A percentile compares a stretch with the other conserved stretches of the same genome.
phyloP scores from a whole-genome alignment of 2,113 vertebrate genomes.

The Chamaea fasciata region DNA sequence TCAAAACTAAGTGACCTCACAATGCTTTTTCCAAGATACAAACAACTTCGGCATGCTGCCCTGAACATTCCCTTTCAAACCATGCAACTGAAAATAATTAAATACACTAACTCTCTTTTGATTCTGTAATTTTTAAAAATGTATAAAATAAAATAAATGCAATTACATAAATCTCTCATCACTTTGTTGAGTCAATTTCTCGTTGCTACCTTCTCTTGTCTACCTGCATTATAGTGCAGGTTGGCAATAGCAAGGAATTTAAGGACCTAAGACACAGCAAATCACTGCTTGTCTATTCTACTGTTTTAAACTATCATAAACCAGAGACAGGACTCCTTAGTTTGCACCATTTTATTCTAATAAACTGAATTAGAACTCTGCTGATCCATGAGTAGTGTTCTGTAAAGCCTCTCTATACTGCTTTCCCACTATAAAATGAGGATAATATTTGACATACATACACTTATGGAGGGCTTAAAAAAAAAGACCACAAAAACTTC shows the following conservation, averaged over 20 bases:
- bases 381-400: background rate
- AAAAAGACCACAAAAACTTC: background rate
- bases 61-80: background rate
- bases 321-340: background rate
- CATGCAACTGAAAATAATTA: background rate
- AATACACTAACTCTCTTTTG: background rate
- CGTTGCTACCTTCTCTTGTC: background rate
- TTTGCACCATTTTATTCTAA: background rate
- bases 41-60: background rate
- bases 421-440: background rate
- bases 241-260: background rate
- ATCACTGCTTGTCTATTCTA: background rate
- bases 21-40: background rate
- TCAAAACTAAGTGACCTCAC: background rate
- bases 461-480: background rate
- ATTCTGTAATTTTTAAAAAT: background rate
- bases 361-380: background rate
- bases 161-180: background rate
- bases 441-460: background rate
- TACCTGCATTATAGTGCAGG: background rate
- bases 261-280: background rate
- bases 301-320: background rate
- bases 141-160: background rate
- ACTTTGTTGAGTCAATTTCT: background rate
- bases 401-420: background rate